phyloP scores from a whole-genome alignment of 23 tunicate genomes.

The Styela clava region DNA sequence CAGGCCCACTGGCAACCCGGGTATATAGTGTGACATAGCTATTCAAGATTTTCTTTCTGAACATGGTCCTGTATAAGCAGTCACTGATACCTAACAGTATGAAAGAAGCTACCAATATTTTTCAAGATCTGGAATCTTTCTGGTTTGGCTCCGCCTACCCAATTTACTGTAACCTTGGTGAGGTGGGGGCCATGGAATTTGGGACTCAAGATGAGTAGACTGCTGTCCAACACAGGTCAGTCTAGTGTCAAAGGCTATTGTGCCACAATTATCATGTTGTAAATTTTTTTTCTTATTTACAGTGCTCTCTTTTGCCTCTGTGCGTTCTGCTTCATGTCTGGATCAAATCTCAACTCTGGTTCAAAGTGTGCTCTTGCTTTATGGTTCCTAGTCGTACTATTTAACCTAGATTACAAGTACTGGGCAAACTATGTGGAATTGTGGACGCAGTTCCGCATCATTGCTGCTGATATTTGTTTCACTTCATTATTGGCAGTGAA shows the following conservation, averaged over 20 bases:
- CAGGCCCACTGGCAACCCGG: too few species aligned
- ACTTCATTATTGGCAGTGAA: not conserved
- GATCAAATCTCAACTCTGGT: not conserved
- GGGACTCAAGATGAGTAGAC: not conserved
- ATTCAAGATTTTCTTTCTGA: too few species aligned
- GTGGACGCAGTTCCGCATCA: conserved; percentile 30
- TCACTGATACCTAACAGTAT: too few species aligned
- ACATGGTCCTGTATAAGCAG: too few species aligned
- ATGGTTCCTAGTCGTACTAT: conserved; percentile 4
- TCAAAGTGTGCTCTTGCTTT: conserved; percentile 13
- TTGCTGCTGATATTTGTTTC: conserved; percentile 23
- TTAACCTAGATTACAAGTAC: not conserved
- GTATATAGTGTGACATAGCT: too few species aligned
- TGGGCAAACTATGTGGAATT: conserved; percentile 18
- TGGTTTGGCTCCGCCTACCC: too few species aligned
- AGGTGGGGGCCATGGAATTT: not conserved
- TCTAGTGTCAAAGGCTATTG: too few species aligned
- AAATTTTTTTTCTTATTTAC: not conserved
- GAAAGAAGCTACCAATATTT: not conserved
- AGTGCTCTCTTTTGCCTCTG: conserved; percentile 11
- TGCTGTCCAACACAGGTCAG: too few species aligned
- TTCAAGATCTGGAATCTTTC: not conserved
- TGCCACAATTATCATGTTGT: not conserved
- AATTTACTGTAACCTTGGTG: not conserved
- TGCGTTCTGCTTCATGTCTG: conserved; percentile 22